These are phyloP conservation scores for Epirrhoe tristata DNA, from an alignment of 2,888 invertebrate species.

Conservation along the genomic window DNA sequence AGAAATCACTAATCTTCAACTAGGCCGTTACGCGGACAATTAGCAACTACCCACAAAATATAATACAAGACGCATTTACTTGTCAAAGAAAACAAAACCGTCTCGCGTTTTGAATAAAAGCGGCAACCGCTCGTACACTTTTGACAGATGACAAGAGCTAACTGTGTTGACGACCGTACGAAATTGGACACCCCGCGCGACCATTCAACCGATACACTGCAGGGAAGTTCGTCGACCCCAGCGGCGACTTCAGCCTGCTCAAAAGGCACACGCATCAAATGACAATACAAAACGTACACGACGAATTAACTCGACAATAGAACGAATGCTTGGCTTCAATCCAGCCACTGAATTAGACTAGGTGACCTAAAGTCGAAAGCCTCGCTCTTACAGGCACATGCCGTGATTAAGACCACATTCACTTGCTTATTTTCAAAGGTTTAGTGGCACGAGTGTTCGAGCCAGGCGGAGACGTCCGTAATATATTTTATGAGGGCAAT, in stretches of 20 bases:
- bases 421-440: conserved; percentile 26
- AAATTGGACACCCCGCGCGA: conserved; percentile 63
- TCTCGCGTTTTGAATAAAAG: conserved; percentile 40
- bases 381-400: conserved; percentile 46
- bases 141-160: conserved; percentile 56
- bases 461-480: conserved; percentile 17
- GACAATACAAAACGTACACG: conserved; percentile 71
- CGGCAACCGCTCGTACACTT: conserved; percentile 51
- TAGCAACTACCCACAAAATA: conserved; percentile 57
- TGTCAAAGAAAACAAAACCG: conserved; percentile 36
- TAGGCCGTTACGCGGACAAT: conserved; percentile 46
- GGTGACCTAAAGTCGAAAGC: conserved; percentile 58
- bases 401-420: conserved; percentile 30
- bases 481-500: conserved; percentile 38
- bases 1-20: conserved; percentile 50
- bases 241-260: conserved; percentile 54
- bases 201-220: conserved; percentile 63
- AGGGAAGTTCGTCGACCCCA: conserved; percentile 71
- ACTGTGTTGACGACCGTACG: conserved; percentile 50
- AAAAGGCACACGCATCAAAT: conserved; percentile 58
- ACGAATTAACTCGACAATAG: conserved; percentile 72
- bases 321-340: conserved; percentile 78
- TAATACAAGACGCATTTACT: conserved; percentile 36
- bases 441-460: conserved; percentile 27
- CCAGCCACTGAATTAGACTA: conserved; percentile 79